Base-by-base conservation (phyloP, 2,888 invertebrate genomes). In the Sarcophaga subvicina region DNA sequence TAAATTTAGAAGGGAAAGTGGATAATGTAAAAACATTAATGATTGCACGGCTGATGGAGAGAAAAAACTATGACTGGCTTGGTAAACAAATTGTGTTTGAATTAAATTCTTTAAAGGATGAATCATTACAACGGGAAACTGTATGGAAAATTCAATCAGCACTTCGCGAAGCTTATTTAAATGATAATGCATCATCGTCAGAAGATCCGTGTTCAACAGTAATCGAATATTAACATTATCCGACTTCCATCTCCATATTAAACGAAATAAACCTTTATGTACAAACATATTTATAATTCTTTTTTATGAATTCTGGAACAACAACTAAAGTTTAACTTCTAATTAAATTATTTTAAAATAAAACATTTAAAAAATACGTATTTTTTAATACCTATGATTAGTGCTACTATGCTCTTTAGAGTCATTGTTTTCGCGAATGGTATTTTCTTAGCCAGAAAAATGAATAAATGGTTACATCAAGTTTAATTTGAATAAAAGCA, bases 91-190 rank as follows among this genome's bases (percentile, higher is more conserved):
- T 73, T 73, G 69, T 49, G 5, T 70, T 70, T 49, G 69, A 70
- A 70, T n/a, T 70, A 70, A 70, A 49, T 49, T 47, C 69, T 12
- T 6, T 49, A n/a, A 70, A n/a, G 20, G 69, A 70, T 22, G 49
- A 70, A 12, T 17, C 47, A 12, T 12, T 70, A 22, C 47, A 70
- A 49, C 69, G 54, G 17, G 54, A 12, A 14, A 54, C 54, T 17
- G 54, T 54, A 20, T 70, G 49, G 49, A 70, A 70, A 49, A 49
- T 69, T 22, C 49, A 69, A 69, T 47, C 20, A 49, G 5, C 66
- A 75, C 73, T 83, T 80, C 70, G 47, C 12, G 72, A 80, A 62
- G 71, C 73, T 60, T 54, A 54, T 54, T 54, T 54, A 54, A 54
- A 14, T 12, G 54, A 54, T 54, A 54, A 54, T 17, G 54, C 12